phyloP scores from a whole-genome alignment of 2,888 invertebrate genomes.

The Ochropleura leucogaster region DNA sequence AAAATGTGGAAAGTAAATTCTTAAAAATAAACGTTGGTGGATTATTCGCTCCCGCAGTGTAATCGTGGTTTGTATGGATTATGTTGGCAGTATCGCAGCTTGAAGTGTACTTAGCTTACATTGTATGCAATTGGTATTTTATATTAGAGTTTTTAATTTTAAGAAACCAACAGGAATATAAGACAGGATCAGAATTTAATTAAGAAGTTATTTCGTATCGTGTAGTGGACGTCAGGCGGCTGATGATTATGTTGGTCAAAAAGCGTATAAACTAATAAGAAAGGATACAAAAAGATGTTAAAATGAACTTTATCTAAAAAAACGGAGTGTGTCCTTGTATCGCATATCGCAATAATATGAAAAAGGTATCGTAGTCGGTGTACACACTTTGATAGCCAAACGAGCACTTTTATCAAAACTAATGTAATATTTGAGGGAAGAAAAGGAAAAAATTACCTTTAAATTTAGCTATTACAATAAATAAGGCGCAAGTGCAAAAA shows the following conservation, averaged over 20 bases:
- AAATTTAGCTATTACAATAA: no score
- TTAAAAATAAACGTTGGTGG: constrained; percentile 13
- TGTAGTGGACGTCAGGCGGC: background rate
- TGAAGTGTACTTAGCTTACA: constrained; percentile 2
- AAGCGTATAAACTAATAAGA: no score
- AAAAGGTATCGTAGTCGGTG: no score
- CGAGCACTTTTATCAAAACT: no score
- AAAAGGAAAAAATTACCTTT: no score
- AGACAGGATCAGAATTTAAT: constrained; percentile 25
- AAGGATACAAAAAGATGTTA: no score
- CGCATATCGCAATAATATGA: no score
- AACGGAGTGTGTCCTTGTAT: no score
- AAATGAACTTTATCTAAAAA: no score
- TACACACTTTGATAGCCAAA: no score
- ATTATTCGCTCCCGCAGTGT: constrained; percentile 22
- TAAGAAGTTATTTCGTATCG: background rate
- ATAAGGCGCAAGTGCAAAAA: no score
- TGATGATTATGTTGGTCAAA: background rate
- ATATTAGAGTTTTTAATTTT: constrained; percentile 11
- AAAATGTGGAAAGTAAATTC: constrained; percentile 40
- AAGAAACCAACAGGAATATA: background rate
- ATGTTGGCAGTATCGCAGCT: constrained; percentile 20
- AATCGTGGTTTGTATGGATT: constrained; percentile 5
- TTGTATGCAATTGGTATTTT: constrained; percentile 26
- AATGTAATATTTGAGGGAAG: no score